Conservation (phyloP, 2,797 vertebrate species). For the Mus caroli region DNA sequence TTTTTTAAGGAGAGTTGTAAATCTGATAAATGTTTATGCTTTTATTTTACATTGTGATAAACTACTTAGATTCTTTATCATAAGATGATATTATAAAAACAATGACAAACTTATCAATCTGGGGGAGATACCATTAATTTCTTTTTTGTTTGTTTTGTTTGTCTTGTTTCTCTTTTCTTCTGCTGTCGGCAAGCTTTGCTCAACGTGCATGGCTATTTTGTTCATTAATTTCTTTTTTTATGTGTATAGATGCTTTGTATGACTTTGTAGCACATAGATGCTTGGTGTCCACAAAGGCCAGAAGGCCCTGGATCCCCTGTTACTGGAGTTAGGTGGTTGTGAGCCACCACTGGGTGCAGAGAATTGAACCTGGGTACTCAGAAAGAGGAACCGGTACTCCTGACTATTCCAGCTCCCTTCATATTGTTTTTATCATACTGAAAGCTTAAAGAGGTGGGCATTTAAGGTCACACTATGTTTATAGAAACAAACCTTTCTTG, state of each 20-base stretch:
- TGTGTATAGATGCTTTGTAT: background rate
- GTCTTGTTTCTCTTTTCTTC: background rate
- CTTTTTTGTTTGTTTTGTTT: background rate
- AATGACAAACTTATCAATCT: background rate
- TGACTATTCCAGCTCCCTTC: background rate
- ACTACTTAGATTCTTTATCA: background rate
- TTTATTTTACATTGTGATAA: conserved; percentile 21
- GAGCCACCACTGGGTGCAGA: background rate
- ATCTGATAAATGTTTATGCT: background rate
- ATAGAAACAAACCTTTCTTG: conserved; percentile 24
- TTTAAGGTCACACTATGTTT: conserved; percentile 3
- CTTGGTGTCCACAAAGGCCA: background rate
- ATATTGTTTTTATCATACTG: background rate
- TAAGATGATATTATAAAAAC: background rate
- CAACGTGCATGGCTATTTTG: background rate
- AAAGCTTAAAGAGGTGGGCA: background rate
- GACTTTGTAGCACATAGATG: background rate
- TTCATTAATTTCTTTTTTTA: background rate
- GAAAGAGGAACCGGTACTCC: background rate
- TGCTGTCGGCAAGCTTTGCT: background rate
- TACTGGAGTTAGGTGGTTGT: background rate
- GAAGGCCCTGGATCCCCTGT: background rate
- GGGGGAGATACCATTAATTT: background rate
- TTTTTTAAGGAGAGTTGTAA: background rate
- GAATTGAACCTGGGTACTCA: background rate